Conservation (phyloP, 2,888 invertebrate species). For the Diarsia rubi region DNA sequence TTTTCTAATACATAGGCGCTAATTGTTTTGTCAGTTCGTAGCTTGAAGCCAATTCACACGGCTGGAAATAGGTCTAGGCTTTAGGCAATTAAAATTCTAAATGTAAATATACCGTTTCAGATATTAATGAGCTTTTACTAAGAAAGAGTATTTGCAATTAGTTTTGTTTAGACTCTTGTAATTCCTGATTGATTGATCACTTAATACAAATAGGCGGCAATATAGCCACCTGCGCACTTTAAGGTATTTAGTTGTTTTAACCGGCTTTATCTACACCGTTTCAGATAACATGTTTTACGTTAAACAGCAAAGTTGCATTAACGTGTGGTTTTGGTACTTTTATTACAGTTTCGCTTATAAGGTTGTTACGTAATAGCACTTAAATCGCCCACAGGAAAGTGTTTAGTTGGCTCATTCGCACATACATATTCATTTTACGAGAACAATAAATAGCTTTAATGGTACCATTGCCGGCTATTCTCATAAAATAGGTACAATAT, state of each 20-base stretch:
- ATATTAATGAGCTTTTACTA: constrained; percentile 17
- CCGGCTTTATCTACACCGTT: not conserved
- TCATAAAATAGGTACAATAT: constrained; percentile 47
- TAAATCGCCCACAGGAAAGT: not conserved
- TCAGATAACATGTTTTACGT: not conserved
- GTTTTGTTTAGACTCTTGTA: constrained; percentile 15
- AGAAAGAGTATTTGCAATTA: constrained; percentile 24
- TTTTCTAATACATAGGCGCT: constrained; percentile 37
- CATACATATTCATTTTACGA: constrained; percentile 36
- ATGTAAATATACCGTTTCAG: constrained; percentile 45
- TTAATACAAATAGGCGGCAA: not conserved
- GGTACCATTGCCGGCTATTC: constrained; percentile 21
- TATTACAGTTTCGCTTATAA: constrained; percentile 11
- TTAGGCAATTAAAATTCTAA: constrained; percentile 30
- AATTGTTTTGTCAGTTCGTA: constrained; percentile 57
- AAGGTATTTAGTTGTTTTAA: not conserved
- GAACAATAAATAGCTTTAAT: constrained; percentile 50
- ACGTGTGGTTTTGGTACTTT: not conserved
- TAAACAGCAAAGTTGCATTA: constrained; percentile 7
- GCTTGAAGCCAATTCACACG: constrained; percentile 42
- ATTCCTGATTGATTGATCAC: constrained; percentile 32
- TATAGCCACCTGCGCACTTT: not conserved
- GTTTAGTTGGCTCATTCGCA: constrained; percentile 9
- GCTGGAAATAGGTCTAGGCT: constrained; percentile 48
- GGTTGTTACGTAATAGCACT: not conserved